Evolutionary conservation across 2,888 invertebrate genomes (phyloP).

Genomic region (Andrena trimmerana): DNA sequence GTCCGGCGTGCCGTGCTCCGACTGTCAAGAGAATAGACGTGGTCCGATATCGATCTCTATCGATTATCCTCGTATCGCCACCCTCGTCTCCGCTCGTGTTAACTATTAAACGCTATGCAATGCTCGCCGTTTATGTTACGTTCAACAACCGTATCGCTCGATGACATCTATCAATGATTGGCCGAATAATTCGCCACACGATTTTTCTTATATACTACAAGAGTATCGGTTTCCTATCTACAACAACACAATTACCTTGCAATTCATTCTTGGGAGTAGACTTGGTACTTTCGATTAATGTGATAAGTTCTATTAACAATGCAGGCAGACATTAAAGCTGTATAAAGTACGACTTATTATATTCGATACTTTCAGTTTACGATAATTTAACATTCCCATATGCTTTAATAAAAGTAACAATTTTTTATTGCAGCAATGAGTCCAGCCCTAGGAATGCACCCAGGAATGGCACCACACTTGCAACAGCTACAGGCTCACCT

Average conservation of each 20-base stretch:
- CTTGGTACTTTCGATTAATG: no score
- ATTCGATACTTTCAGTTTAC: background rate
- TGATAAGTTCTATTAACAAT: no score
- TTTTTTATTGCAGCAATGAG: constrained; percentile 89
- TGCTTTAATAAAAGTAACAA: background rate
- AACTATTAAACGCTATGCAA: constrained; percentile 27
- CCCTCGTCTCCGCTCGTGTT: constrained; percentile 38
- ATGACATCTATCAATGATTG: constrained; percentile 8
- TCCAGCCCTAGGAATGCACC: constrained; percentile 91
- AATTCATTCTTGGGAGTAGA: background rate
- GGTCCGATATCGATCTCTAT: constrained; percentile 70
- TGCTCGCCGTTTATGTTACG: background rate
- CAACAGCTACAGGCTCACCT: constrained; percentile 93
- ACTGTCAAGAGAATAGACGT: constrained; percentile 68
- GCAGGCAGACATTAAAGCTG: no score
- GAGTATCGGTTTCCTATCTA: constrained; percentile 1
- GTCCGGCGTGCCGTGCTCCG: constrained; percentile 73
- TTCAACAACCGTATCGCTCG: constrained; percentile 20
- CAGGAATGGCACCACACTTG: constrained; percentile 88
- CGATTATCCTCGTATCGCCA: constrained; percentile 61
- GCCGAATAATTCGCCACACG: constrained; percentile 15
- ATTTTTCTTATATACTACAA: background rate
- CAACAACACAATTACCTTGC: background rate
- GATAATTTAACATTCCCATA: background rate
- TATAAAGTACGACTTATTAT: no score